Conservation (phyloP, 1,140 invertebrate genomes). For the Sminthurides bifidus region DNA sequence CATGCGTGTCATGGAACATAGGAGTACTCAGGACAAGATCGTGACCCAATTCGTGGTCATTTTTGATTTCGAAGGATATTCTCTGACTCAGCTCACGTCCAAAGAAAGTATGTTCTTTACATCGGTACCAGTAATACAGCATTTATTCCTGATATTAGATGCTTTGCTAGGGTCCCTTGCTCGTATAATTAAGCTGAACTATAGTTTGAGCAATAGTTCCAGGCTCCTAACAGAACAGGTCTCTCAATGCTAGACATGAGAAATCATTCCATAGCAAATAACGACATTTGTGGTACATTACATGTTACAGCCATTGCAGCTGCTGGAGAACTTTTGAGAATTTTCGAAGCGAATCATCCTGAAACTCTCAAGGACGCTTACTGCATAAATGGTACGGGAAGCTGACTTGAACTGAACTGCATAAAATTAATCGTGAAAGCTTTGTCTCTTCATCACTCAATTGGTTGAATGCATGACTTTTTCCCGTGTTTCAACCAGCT, state of each 20-base stretch:
- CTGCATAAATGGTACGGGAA: slow-evolving; percentile 26
- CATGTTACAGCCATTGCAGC: slow-evolving; percentile 16
- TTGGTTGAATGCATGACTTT: background rate
- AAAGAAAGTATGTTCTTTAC: slow-evolving; percentile 8
- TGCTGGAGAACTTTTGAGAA: slow-evolving; percentile 9
- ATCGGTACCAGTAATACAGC: too few relatives aligned
- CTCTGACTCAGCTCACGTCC: slow-evolving; percentile 14
- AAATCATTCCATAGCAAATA: too few relatives aligned
- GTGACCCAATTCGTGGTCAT: slow-evolving; percentile 17
- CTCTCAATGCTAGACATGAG: too few relatives aligned
- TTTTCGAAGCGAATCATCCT: slow-evolving; percentile 27
- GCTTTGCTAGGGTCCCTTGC: background rate
- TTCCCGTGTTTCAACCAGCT: slow-evolving; percentile 46
- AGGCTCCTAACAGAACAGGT: too few relatives aligned
- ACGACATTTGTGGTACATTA: too few relatives aligned
- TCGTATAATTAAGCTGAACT: background rate
- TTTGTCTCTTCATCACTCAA: background rate
- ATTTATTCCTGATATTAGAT: background rate
- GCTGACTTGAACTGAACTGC: background rate
- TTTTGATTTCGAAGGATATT: slow-evolving; percentile 14
- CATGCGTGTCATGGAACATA: background rate
- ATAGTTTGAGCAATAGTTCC: too few relatives aligned
- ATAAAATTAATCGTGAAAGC: background rate
- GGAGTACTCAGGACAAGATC: background rate
- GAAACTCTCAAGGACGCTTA: slow-evolving; percentile 23